Percentiles rank a stretch among this genome's conserved stretches.
Conservation (phyloP, 2,113 vertebrate species). For the Ictidomys tridecemlineatus region DNA sequence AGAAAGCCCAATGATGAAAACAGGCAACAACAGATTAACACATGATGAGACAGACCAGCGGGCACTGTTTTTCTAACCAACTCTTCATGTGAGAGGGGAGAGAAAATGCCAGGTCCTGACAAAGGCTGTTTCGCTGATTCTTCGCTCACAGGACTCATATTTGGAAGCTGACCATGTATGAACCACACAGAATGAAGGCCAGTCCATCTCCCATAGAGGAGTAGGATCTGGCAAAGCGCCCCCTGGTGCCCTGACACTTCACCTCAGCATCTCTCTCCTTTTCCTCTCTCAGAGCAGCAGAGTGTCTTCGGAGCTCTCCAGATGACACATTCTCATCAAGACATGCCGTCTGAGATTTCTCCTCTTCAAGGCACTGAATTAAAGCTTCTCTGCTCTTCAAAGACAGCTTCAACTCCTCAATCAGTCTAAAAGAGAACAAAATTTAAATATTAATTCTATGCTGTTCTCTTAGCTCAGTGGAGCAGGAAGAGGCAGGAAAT, state of each 20-base stretch:
- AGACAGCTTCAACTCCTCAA: conserved; percentile 91
- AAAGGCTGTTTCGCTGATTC: background rate
- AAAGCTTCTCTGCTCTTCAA: conserved; percentile 92
- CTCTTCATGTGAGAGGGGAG: background rate
- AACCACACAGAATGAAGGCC: background rate
- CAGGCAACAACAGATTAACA: background rate
- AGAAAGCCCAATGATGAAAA: background rate
- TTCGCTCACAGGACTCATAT: background rate
- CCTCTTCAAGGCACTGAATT: conserved; percentile 89
- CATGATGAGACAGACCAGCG: background rate
- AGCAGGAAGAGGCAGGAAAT: conserved; percentile 63
- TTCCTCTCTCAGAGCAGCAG: conserved; percentile 83
- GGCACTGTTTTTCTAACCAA: background rate
- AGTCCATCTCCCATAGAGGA: background rate
- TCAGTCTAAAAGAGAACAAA: conserved; percentile 89
- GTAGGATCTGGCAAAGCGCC: background rate
- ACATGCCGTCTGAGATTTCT: conserved; percentile 83
- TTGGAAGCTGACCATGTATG: background rate
- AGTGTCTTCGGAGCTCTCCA: conserved; percentile 84
- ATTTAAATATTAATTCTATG: conserved; percentile 84
- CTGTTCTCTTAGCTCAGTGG: conserved; percentile 68
- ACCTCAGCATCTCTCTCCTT: conserved; percentile 92
- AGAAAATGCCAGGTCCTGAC: background rate
- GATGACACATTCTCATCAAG: conserved; percentile 76
- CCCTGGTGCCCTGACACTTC: conserved; percentile 65